These are phyloP conservation scores for Panagrolaimus sp. DNA, from an alignment of 1,140 invertebrate species.

Conservation along the genomic window DNA sequence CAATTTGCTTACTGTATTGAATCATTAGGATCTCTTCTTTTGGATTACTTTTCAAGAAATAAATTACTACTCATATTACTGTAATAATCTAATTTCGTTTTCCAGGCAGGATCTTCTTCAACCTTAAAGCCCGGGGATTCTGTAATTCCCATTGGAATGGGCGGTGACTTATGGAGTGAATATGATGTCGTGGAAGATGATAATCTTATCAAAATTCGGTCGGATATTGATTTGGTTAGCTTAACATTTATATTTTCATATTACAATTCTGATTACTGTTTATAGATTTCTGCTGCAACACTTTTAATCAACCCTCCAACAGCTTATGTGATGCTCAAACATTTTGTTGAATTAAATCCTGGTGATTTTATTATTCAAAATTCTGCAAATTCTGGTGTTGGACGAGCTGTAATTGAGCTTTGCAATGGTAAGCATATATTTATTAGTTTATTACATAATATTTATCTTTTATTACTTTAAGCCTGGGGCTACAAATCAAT, in stretches of 20 bases:
- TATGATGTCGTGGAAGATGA: constrained; percentile 67
- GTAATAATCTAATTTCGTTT: background rate
- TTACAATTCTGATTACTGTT: constrained; percentile 9
- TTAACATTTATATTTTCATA: constrained; percentile 16
- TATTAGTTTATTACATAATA: constrained; percentile 66
- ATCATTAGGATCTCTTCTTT: too few species aligned
- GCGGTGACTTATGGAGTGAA: constrained; percentile 80
- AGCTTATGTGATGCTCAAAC: constrained; percentile 89
- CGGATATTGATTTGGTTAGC: constrained; percentile 33
- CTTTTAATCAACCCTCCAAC: constrained; percentile 87
- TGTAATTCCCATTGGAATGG: constrained; percentile 71
- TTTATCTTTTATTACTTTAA: constrained; percentile 64
- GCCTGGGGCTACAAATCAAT: constrained; percentile 73
- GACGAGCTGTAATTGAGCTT: constrained; percentile 84
- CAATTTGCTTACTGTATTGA: too few species aligned
- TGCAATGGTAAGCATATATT: constrained; percentile 63
- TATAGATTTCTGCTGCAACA: constrained; percentile 72
- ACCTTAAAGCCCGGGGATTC: constrained; percentile 68
- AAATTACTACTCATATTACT: too few species aligned
- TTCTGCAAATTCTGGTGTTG: constrained; percentile 90
- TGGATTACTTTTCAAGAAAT: too few species aligned
- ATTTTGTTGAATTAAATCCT: constrained; percentile 74
- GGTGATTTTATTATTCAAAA: constrained; percentile 90
- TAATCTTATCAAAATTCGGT: constrained; percentile 65
- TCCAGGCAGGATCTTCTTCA: background rate